Conservation (phyloP, 2,888 invertebrate species). For the Sarcophaga carnaria region DNA sequence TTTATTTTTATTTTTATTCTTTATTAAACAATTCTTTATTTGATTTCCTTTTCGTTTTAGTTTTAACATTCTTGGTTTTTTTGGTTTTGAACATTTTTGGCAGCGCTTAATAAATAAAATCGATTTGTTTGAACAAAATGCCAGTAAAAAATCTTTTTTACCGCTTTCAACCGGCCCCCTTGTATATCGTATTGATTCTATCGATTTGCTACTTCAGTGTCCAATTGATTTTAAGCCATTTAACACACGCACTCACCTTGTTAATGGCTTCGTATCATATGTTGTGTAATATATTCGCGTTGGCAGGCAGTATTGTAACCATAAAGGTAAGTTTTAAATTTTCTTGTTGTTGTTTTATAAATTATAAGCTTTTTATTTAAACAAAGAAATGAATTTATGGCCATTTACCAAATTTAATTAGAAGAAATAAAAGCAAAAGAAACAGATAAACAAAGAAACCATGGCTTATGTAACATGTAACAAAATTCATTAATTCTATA, state of each 20-base stretch:
- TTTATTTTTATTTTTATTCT: neutral
- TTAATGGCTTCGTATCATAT: slow-evolving; percentile 97
- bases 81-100: neutral
- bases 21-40: neutral
- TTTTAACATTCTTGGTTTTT: neutral
- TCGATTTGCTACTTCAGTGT: slow-evolving; percentile 90
- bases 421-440: neutral
- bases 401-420: neutral
- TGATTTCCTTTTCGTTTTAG: neutral
- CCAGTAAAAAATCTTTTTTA: slow-evolving; percentile 90
- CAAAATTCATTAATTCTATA: neutral
- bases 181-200: slow-evolving; percentile 88
- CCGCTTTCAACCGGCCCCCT: slow-evolving; percentile 88
- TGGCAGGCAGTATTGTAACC: slow-evolving; percentile 90
- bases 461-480: neutral
- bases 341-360: neutral
- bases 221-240: slow-evolving; percentile 92
- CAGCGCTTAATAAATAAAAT: neutral
- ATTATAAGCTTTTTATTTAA: neutral
- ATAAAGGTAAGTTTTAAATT: slow-evolving; percentile 86
- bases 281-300: slow-evolving; percentile 95
- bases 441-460: no score
- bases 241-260: slow-evolving; percentile 95
- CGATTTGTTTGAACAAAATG: slow-evolving; percentile 82
- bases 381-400: slow-evolving; percentile 17